These are phyloP conservation scores for Eolophus roseicapilla DNA, from an alignment of 2,113 vertebrate genomes.

Conservation along the genomic window DNA sequence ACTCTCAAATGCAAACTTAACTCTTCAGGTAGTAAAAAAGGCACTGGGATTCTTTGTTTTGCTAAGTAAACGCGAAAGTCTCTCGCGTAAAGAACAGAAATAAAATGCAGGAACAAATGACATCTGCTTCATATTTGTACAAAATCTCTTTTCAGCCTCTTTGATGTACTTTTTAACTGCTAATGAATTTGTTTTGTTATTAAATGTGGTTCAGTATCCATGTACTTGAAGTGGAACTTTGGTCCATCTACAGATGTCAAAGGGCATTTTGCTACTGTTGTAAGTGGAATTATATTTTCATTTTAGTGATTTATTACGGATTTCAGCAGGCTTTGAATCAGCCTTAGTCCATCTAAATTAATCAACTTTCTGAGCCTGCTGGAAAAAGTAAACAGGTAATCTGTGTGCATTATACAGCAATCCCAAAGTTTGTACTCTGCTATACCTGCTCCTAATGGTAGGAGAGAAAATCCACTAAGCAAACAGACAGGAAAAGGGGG, in stretches of 20 bases:
- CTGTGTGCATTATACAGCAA: background rate
- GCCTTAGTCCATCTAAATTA: constrained; percentile 22
- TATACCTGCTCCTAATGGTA: background rate
- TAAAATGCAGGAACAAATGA: background rate
- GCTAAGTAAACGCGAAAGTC: background rate
- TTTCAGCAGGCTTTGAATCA: constrained; percentile 5
- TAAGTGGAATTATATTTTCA: constrained; percentile 29
- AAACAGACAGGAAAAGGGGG: background rate
- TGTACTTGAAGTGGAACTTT: background rate
- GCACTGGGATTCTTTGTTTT: background rate
- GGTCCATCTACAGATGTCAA: background rate
- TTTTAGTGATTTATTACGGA: constrained; percentile 36
- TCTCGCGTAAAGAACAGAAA: background rate
- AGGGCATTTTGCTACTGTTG: background rate
- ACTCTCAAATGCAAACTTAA: background rate
- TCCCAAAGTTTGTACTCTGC: background rate
- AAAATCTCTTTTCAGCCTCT: background rate
- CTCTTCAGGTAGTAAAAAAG: background rate
- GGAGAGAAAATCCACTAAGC: background rate
- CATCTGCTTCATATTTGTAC: background rate
- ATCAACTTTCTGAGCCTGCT: constrained; percentile 24
- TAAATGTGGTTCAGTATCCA: background rate
- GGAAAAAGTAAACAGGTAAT: constrained; percentile 37
- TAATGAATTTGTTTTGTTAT: background rate
- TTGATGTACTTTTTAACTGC: background rate